Conservation (phyloP, 2,888 invertebrate genomes). For the Coremacera marginata region DNA sequence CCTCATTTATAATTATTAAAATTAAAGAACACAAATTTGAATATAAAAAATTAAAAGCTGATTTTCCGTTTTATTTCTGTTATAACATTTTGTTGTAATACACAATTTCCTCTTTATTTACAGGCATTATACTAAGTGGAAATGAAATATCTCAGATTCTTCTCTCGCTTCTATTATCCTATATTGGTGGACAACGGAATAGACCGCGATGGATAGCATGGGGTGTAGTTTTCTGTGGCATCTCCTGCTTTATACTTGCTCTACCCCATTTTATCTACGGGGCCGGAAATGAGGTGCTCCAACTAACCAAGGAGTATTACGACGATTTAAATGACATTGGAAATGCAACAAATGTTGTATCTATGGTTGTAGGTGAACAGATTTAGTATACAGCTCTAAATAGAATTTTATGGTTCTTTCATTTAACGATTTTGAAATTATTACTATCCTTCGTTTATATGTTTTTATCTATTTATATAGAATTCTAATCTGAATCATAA, state of each 20-base stretch:
- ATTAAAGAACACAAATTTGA: too few relatives aligned
- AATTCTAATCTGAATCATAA: conserved; percentile 52
- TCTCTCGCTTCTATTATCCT: conserved; percentile 74
- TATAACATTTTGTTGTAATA: too few relatives aligned
- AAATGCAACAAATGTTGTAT: conserved; percentile 39
- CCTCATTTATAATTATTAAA: too few relatives aligned
- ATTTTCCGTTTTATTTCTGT: too few relatives aligned
- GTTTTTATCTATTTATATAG: conserved; percentile 43
- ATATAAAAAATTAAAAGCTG: too few relatives aligned
- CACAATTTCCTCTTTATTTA: conserved; percentile 41
- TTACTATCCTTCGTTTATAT: background rate
- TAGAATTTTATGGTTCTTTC: background rate
- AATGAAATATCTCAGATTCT: conserved; percentile 80
- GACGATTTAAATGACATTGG: conserved; percentile 48
- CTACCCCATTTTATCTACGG: conserved; percentile 76
- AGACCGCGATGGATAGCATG: conserved; percentile 77
- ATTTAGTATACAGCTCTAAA: conserved; percentile 35
- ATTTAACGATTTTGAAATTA: conserved; percentile 13
- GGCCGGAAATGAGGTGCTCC: conserved; percentile 70
- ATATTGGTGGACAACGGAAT: conserved; percentile 77
- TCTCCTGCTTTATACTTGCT: conserved; percentile 74
- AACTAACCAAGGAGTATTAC: conserved; percentile 67
- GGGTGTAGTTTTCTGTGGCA: conserved; percentile 74
- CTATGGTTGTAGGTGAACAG: conserved; percentile 58
- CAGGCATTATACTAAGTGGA: conserved; percentile 76